Percentiles rank a stretch among this genome's conserved stretches.
Conservation (phyloP, 2,797 vertebrate species). For the Sphenopsis melanotis region DNA sequence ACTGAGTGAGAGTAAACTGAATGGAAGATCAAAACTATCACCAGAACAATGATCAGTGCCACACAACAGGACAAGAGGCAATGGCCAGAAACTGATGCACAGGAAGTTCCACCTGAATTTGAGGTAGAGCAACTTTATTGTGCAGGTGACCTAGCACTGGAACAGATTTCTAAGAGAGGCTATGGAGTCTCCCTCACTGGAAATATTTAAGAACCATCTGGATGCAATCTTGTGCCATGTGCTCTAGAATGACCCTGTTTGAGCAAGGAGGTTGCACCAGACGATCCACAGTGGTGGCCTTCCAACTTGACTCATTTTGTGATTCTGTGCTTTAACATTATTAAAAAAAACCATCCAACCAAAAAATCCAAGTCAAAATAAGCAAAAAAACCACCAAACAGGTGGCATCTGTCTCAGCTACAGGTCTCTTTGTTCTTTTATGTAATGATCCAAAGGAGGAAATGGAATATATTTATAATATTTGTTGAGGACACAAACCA, state of each 20-base stretch:
- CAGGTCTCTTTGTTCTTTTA: not conserved
- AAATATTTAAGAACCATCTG: not conserved
- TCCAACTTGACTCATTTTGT: not conserved
- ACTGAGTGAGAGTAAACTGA: not conserved
- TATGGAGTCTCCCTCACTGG: not conserved
- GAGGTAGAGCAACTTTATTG: not conserved
- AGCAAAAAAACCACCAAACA: not conserved
- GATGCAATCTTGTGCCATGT: not conserved
- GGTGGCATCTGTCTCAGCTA: not conserved
- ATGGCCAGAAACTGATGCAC: not conserved
- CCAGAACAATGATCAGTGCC: not conserved
- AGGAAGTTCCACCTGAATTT: not conserved
- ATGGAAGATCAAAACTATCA: not conserved
- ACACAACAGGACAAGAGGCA: not conserved
- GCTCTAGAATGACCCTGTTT: not conserved
- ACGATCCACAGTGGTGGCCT: not conserved
- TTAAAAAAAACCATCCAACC: fast-evolving
- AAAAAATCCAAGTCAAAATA: not conserved
- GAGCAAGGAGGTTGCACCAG: not conserved
- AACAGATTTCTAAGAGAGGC: not conserved
- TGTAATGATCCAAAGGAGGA: not conserved
- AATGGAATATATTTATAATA: fast-evolving
- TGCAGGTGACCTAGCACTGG: not conserved
- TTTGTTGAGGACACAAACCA: not conserved
- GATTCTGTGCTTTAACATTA: not conserved